Base-by-base conservation (phyloP, 1,140 invertebrate genomes). In the Leptinotarsa defecta region DNA sequence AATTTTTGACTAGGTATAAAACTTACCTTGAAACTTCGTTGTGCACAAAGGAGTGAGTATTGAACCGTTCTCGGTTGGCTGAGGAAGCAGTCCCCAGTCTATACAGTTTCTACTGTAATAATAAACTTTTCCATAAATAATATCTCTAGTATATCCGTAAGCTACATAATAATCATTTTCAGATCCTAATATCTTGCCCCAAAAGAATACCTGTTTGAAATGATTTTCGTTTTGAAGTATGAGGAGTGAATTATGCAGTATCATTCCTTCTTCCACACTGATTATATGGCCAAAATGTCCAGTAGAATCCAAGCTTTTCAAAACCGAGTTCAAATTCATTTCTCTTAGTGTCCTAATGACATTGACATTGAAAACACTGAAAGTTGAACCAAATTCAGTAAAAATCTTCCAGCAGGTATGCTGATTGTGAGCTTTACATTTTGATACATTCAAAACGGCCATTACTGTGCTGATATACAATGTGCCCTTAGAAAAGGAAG, bases 171-270 rank as follows among this genome's bases (percentile, higher is more conserved):
- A 95, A 85, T 94, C 93, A 6, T 85, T 87, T 62, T 89, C 87
- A 0, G 88, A 85, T 1, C 92, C 93, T 71, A 90, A 88, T 57
- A 95, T 90, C 81, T 89, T 89, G 2, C 93, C 93, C 92, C 92
- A 94, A 76, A 94, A 93, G 77, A 90, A 93, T 68, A 92, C 89
- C 76, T 90, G 89, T 3, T 85, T 84, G 82, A 94, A 94, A 81
- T 94, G 92, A 85, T 94, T 94, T 81, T 94, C 92, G 65, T 90
- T 89, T 83, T 94, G 90, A 19, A 94, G 84, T 68, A 93, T 84
- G 15, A 91, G 85, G 0, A 95, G 84, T 0, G 93, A 93, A 84
- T 92, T 92, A 79, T 91, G 88, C 6, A 94, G 83, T 1, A 93
- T 78, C 3, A 91, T 86, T 11, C 89, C 88, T 77, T 91, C 88